These are phyloP conservation scores for Aegithalos caudatus DNA, from an alignment of 2,113 vertebrate genomes.

Conservation along the genomic window DNA sequence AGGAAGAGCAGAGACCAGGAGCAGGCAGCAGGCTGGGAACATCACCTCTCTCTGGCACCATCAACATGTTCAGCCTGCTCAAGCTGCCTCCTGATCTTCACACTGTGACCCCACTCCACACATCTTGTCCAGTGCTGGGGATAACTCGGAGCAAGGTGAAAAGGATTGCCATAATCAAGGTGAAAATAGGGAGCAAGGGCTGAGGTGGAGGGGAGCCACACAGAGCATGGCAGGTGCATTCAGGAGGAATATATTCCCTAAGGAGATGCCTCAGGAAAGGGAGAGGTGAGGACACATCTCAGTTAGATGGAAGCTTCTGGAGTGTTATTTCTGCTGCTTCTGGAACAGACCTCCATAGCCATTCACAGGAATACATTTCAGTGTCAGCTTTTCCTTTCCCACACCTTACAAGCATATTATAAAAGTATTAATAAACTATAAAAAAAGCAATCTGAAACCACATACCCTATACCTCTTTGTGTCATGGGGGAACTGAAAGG, in stretches of 20 bases:
- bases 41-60: neutral
- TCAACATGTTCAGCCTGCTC: neutral
- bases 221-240: neutral
- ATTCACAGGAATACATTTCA: neutral
- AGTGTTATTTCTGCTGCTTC: neutral
- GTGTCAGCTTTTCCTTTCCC: neutral
- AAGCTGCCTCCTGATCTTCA: neutral
- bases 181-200: neutral
- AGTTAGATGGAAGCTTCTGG: neutral
- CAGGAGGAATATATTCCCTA: neutral
- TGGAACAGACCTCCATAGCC: neutral
- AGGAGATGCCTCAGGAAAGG: neutral
- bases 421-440: neutral
- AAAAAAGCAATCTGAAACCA: neutral
- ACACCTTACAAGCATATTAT: neutral
- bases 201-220: rapidly evolving
- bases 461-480: rapidly evolving
- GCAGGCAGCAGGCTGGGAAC: neutral
- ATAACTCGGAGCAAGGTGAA: neutral
- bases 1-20: neutral
- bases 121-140: neutral
- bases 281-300: neutral
- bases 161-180: neutral
- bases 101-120: rapidly evolving
- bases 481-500: neutral